Evolutionary conservation across 2,888 invertebrate species (phyloP), one percentile per base, ranked within the genome.

Genomic region (Aporophyla nigra): DNA sequence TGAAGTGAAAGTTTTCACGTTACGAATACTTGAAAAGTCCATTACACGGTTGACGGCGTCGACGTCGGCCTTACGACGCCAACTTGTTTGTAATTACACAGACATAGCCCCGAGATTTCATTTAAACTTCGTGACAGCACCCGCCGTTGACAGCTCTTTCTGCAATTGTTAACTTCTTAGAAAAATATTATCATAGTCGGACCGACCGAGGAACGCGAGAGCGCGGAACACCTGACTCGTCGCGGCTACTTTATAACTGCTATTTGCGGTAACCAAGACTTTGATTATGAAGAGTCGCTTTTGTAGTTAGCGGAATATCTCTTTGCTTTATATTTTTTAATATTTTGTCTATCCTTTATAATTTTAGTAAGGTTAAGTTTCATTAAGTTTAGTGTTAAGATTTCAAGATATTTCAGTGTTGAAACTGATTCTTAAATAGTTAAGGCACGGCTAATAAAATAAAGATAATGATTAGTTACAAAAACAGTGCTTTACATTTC

Each of bases 1-100:
- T 93, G 91, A 91, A 93, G 94, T 93, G 93, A 93, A 96, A 96
- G 94, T 96, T 96, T 94, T 92, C 95, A 94, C 95, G 95, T 95
- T 95, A 95, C 92, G 93, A 95, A 95, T 95, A 95, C 96, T 96
- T 95, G 95, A 93, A 94, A 96, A 96, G 95, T 96, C 96, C 95
- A 96, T 96, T 96, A 96, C 96, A 95, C 95, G 96, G 93, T 91
- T 94, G 94, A 94, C 93, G 93, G 94, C 90, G 91, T 89, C 90
- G 90, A 90, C 92, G 91, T 88, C 93, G 92, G 93, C 94, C 94
- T 94, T 92, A 93, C 92, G 91, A 91, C 92, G 91, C 87, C 87
- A 90, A 93, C 91, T 94, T 95, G 95, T 94, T 95, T 94, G 94
- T 95, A 95, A 96, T 96, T 95, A 95, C 95, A 92, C 90, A 94